Conservation (phyloP, 1,140 invertebrate genomes). For the Bombus pascuorum region DNA sequence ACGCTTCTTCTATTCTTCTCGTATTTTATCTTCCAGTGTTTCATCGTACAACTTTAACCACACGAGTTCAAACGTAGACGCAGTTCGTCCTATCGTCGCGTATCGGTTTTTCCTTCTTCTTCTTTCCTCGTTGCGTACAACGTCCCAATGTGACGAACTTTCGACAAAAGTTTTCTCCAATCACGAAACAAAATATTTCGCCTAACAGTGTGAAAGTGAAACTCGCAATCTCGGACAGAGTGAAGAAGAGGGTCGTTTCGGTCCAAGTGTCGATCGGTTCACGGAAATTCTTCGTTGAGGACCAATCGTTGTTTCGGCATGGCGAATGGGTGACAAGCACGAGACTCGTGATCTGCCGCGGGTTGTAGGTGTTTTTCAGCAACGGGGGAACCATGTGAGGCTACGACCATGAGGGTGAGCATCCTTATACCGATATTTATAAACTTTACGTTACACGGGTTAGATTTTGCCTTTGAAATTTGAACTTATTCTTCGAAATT, state of each 20-base stretch:
- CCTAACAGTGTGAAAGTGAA: constrained; percentile 4
- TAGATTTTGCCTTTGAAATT: too few species aligned
- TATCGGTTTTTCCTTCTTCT: neutral
- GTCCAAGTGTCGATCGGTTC: neutral
- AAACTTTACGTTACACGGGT: neutral
- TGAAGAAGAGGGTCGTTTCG: neutral
- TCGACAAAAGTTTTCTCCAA: neutral
- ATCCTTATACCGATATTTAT: neutral
- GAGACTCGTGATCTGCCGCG: constrained; percentile 40
- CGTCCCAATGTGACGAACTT: neutral
- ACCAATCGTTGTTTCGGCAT: constrained; percentile 46
- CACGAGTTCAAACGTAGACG: neutral
- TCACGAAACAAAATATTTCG: neutral
- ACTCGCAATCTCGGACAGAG: neutral
- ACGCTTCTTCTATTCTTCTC: constrained; percentile 38
- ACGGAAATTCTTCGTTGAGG: neutral
- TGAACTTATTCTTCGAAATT: too few species aligned
- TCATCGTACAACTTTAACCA: neutral
- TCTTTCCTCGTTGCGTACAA: neutral
- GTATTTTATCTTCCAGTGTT: neutral
- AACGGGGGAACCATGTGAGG: constrained; percentile 74
- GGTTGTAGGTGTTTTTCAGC: constrained; percentile 68
- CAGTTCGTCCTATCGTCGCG: neutral
- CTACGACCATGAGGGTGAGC: constrained; percentile 76
- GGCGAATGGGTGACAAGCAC: constrained; percentile 64